Base-by-base conservation (phyloP, 2,113 vertebrate species). In the Girardinichthys multiradiatus region DNA sequence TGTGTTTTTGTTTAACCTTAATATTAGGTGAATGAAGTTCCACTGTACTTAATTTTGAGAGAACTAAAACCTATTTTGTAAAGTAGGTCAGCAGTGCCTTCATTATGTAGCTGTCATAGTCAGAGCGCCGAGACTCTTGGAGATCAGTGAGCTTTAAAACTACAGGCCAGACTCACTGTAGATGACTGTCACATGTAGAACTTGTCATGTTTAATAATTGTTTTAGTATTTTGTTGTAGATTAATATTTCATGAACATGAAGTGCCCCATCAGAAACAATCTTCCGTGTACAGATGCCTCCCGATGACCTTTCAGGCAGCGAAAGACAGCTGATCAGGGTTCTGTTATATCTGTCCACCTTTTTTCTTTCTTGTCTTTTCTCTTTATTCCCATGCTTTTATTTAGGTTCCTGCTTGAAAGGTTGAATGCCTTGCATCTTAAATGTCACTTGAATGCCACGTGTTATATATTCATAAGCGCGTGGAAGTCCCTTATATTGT, bases 11-110 rank as follows among this genome's bases (percentile, higher is more conserved):
- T 54, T 54, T 8, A 51, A 24, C 48, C 48, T 9, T 54, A 11
- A 54, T 9, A 54, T 54, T 17, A 24, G 21, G 24, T 24, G 48
- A 54, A n/a, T 54, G 48, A 0, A 10, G 21, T 10, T 54, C 10
- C 17, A 62, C 3, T 62, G 17, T 62, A 12, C 12, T 31, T 62
- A 11, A 31, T 19, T 31, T n/a, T 76, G 37, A 79, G 85, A 84
- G 71, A 76, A 82, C 39, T 77, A 91, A 90, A 89, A 85, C 81
- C 88, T 88, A 69, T 81, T 66, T 74, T 30, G 39, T 62, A 54
- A 87, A 91, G 90, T 94, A 91, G 92, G 92, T 93, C 92, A 92
- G 57, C 77, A 82, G 71, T n/a, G 48, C 24, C 48, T 54, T 54
- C 48, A 54, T 54, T 54, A 54, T 54, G 48, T 10, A 54, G 48